Percentiles rank a stretch among this genome's conserved stretches.
Conservation (phyloP, 2,113 vertebrate genomes). For the Cacatua alba region DNA sequence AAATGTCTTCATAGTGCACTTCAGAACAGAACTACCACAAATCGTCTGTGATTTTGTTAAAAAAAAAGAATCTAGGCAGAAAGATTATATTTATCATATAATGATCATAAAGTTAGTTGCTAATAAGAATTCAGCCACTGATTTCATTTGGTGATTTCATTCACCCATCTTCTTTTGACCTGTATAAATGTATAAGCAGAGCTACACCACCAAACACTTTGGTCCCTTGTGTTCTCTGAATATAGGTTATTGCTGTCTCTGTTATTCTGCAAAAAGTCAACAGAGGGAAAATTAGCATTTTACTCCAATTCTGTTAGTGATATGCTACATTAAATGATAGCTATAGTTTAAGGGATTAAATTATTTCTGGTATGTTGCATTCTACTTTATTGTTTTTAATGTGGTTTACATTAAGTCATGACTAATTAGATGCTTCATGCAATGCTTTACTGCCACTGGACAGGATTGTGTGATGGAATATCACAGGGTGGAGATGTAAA, state of each 20-base stretch:
- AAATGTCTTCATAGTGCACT: not conserved
- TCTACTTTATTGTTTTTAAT: not conserved
- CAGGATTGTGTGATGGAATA: not conserved
- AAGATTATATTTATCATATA: not conserved
- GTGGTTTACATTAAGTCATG: not conserved
- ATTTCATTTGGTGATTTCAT: not conserved
- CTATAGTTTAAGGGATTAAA: not conserved
- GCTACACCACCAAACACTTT: not conserved
- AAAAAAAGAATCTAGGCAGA: not conserved
- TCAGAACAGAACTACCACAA: not conserved
- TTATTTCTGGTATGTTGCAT: not conserved
- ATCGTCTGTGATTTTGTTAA: not conserved
- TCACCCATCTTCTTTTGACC: not conserved
- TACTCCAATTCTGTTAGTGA: not conserved
- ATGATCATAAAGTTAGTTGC: not conserved
- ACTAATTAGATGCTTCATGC: not conserved
- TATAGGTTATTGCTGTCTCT: not conserved
- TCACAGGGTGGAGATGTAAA: not conserved
- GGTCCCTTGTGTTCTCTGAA: not conserved
- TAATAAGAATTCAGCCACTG: not conserved
- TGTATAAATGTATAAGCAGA: not conserved
- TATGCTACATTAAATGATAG: constrained; percentile 5
- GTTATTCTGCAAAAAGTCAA: not conserved
- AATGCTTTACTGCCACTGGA: not conserved
- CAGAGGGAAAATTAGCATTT: not conserved